Evolutionary conservation across 2,113 vertebrate genomes (phyloP).

Genomic region (Naja naja): DNA sequence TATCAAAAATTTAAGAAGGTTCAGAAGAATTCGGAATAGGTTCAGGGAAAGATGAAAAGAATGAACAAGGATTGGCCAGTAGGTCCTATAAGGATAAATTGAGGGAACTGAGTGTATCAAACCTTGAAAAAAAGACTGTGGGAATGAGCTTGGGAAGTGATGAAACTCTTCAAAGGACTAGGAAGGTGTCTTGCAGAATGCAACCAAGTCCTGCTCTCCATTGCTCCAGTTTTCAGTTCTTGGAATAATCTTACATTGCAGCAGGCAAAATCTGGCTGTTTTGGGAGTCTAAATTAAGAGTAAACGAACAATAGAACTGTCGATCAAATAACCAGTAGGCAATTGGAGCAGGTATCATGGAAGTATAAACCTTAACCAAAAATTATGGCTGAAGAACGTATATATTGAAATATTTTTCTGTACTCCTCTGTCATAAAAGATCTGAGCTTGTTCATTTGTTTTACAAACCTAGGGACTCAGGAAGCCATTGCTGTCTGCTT

Average conservation of each 20-base stretch:
- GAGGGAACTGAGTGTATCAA: not conserved
- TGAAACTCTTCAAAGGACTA: not conserved
- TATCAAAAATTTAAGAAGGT: not conserved
- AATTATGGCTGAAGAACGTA: not conserved
- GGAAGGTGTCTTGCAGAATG: not conserved
- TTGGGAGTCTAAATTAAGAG: not conserved
- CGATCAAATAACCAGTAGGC: not conserved
- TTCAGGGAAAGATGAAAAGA: not conserved
- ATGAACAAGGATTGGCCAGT: not conserved
- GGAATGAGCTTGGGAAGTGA: not conserved
- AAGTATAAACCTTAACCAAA: not conserved
- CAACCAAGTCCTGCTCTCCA: not conserved
- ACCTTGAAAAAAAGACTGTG: not conserved
- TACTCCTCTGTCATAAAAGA: not conserved
- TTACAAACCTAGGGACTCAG: constrained; percentile 76
- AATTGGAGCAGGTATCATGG: not conserved
- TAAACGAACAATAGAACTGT: not conserved
- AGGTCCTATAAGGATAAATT: not conserved
- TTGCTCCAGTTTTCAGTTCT: not conserved
- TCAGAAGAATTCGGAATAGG: not conserved
- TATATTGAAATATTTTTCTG: not conserved
- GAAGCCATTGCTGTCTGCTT: constrained; percentile 84
- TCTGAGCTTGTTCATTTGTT: not conserved
- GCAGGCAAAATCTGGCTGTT: not conserved
- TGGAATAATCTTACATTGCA: not conserved